Percentiles rank a stretch among this genome's conserved stretches.
Conservation (phyloP, 2,888 invertebrate species). For the Drosophila subquinaria region DNA sequence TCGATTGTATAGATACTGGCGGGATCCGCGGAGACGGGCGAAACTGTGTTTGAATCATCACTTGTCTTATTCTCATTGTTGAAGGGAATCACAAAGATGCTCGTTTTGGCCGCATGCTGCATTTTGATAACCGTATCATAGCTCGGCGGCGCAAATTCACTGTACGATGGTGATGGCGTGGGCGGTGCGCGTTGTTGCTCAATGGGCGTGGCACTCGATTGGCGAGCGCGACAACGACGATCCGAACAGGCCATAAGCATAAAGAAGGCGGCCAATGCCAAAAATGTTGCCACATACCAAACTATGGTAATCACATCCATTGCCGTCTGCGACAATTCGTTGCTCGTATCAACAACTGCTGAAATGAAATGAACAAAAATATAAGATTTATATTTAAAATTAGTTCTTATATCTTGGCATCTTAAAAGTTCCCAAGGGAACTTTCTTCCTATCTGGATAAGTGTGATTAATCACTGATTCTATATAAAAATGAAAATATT, state of each 20-base stretch:
- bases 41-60: slow-evolving; percentile 31
- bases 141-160: slow-evolving; percentile 85
- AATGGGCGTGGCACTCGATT: slow-evolving; percentile 44
- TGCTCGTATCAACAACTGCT: slow-evolving; percentile 66
- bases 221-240: slow-evolving; percentile 73
- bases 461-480: not conserved
- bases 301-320: slow-evolving; percentile 85
- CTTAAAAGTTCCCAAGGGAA: not conserved
- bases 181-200: slow-evolving; percentile 78
- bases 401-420: not conserved
- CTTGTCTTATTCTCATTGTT: slow-evolving; percentile 46
- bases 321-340: slow-evolving; percentile 83
- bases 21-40: slow-evolving; percentile 24
- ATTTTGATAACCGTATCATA: slow-evolving; percentile 84
- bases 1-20: slow-evolving; percentile 80
- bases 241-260: slow-evolving; percentile 85
- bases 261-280: slow-evolving; percentile 85
- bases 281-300: slow-evolving; percentile 85
- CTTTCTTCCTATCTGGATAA: not conserved
- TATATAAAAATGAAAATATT: not conserved
- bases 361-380: slow-evolving; percentile 13
- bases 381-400: not conserved
- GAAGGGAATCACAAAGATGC: slow-evolving; percentile 84
- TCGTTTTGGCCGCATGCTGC: slow-evolving; percentile 74
- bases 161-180: slow-evolving; percentile 85